phyloP scores from a whole-genome alignment of 2,888 invertebrate genomes.

The Noctuana brunneofusca region DNA sequence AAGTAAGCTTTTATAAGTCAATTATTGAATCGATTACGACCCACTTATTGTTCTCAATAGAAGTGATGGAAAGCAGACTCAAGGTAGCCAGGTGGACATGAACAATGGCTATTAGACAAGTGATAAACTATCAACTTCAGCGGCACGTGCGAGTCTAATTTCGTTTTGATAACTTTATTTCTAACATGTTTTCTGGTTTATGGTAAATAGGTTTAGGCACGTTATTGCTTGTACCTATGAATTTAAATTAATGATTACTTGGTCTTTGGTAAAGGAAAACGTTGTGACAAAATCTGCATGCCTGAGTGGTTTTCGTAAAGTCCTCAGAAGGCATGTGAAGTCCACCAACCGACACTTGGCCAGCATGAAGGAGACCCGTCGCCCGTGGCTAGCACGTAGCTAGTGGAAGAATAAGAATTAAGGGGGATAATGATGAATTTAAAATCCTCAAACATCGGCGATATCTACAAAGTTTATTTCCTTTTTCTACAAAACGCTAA shows the following conservation, averaged over 20 bases:
- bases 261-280: no score
- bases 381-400: no score
- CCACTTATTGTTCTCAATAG: slow-evolving; percentile 40
- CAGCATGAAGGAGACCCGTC: no score
- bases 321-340: no score
- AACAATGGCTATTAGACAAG: slow-evolving; percentile 54
- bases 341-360: no score
- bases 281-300: no score
- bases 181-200: not conserved
- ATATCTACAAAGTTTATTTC: not conserved
- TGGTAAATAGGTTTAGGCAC: no score
- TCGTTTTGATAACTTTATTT: slow-evolving; percentile 36
- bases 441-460: not conserved
- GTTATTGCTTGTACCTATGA: no score
- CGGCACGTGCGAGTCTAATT: slow-evolving; percentile 72
- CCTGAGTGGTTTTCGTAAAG: not conserved
- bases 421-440: not conserved
- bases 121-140: slow-evolving; percentile 67
- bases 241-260: no score
- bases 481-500: not conserved
- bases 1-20: not conserved
- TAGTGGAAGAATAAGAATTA: no score
- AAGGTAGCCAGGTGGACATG: slow-evolving; percentile 54
- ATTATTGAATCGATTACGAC: not conserved
- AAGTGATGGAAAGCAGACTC: slow-evolving; percentile 45